These are phyloP conservation scores for Helicoverpa assulta DNA, from an alignment of 2,888 invertebrate genomes.

Conservation along the genomic window DNA sequence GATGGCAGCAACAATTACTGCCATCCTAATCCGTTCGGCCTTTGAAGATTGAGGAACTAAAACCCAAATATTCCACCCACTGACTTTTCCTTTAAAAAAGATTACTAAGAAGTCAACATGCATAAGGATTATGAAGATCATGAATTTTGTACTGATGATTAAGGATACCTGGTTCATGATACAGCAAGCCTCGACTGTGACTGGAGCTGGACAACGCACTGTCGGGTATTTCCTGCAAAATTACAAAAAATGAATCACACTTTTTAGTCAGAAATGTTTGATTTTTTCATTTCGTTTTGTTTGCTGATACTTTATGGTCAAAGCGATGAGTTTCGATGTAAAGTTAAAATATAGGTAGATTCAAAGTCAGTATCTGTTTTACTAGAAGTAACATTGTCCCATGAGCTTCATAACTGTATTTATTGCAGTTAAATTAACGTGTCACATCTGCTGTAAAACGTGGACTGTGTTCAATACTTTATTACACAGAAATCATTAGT, in stretches of 20 bases:
- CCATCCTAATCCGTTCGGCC: too few species aligned
- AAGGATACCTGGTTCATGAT: slow-evolving; percentile 71
- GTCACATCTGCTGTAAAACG: neutral
- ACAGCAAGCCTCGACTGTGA: slow-evolving; percentile 78
- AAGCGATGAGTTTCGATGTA: neutral
- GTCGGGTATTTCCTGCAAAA: slow-evolving; percentile 80
- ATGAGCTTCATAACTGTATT: neutral
- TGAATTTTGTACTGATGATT: neutral
- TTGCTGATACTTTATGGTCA: slow-evolving; percentile 15
- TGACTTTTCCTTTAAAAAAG: too few species aligned
- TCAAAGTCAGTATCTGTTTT: too few species aligned
- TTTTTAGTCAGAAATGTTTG: slow-evolving; percentile 36
- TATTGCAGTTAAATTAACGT: neutral
- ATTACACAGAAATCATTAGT: neutral
- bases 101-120: too few species aligned
- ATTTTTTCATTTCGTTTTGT: slow-evolving; percentile 17
- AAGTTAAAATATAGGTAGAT: too few species aligned
- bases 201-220: slow-evolving; percentile 78
- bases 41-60: too few species aligned
- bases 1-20: too few species aligned
- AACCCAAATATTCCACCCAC: too few species aligned
- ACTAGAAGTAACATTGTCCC: too few species aligned
- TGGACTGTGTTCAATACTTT: neutral
- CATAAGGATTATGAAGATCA: neutral
- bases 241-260: slow-evolving; percentile 55